Evolutionary conservation across 2,113 vertebrate species (phyloP).

Genomic region (Salvelinus namaycush): DNA sequence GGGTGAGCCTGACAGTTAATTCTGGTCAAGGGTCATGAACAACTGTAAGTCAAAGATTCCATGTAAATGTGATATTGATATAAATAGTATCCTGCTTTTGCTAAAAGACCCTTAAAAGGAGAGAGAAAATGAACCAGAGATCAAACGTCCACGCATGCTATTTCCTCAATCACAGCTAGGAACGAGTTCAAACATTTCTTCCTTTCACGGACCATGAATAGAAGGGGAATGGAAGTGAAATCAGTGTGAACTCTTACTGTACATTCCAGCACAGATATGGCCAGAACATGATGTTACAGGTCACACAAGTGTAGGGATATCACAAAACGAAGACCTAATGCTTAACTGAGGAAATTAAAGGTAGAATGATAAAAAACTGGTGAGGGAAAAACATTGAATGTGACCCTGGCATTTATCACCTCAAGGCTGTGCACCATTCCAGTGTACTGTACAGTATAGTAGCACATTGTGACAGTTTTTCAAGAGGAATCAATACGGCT

Average conservation of each 20-base stretch:
- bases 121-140: slow-evolving; percentile 48
- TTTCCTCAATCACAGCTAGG: slow-evolving; percentile 43
- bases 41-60: neutral
- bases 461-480: slow-evolving; percentile 74
- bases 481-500: slow-evolving; percentile 78
- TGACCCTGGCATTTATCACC: slow-evolving; percentile 55
- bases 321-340: slow-evolving; percentile 19
- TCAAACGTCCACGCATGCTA: slow-evolving; percentile 39
- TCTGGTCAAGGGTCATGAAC: neutral
- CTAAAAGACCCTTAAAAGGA: slow-evolving; percentile 28
- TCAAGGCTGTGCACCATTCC: slow-evolving; percentile 63
- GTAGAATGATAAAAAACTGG: slow-evolving; percentile 42
- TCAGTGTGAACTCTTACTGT: slow-evolving; percentile 22
- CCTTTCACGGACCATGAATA: slow-evolving; percentile 26
- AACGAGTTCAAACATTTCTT: slow-evolving; percentile 52
- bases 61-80: neutral
- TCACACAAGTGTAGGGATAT: slow-evolving; percentile 30
- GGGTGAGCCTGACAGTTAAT: neutral
- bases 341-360: slow-evolving; percentile 27
- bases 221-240: slow-evolving; percentile 33
- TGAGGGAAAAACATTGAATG: slow-evolving; percentile 64
- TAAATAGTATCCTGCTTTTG: neutral
- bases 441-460: slow-evolving; percentile 48
- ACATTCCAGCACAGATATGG: neutral
- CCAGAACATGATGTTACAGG: slow-evolving; percentile 21